A percentile compares a stretch with the other conserved stretches of the same genome.
Conservation (phyloP, 2,888 invertebrate genomes). For the Ischnura elegans region DNA sequence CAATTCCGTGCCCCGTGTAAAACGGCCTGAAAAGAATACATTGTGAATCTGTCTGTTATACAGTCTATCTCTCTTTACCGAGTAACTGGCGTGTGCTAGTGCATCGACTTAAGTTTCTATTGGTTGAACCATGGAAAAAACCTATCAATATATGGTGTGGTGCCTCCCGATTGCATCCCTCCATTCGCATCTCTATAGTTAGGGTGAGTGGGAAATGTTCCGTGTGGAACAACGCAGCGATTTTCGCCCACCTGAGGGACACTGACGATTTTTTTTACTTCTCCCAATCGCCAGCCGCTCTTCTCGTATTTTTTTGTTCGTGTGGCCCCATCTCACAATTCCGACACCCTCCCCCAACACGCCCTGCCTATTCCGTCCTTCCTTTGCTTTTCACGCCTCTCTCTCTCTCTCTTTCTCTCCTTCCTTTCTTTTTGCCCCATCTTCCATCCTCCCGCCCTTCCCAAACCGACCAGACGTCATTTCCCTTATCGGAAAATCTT, state of each 20-base stretch:
- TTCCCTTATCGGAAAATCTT: no score
- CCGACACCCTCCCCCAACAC: neutral
- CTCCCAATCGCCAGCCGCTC: conserved; percentile 69
- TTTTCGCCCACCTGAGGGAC: conserved; percentile 73
- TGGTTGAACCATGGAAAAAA: no score
- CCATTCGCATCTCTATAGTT: no score
- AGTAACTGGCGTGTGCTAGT: no score
- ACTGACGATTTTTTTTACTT: conserved; percentile 71
- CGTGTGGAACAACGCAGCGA: conserved; percentile 58
- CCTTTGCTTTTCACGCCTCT: neutral
- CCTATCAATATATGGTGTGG: no score
- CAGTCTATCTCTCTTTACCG: no score
- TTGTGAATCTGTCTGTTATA: no score
- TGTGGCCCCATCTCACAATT: neutral
- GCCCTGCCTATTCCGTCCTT: neutral
- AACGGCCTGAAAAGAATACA: no score
- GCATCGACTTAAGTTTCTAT: no score
- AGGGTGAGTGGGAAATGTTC: no score
- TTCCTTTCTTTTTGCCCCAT: neutral
- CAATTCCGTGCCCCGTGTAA: no score
- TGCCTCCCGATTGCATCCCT: no score
- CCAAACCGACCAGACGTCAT: conserved; percentile 23
- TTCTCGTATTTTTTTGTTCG: conserved; percentile 65
- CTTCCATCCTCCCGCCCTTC: neutral
- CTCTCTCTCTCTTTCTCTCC: neutral